Base-by-base conservation (phyloP, 2,113 vertebrate species). In the Emydura subglobosa region DNA sequence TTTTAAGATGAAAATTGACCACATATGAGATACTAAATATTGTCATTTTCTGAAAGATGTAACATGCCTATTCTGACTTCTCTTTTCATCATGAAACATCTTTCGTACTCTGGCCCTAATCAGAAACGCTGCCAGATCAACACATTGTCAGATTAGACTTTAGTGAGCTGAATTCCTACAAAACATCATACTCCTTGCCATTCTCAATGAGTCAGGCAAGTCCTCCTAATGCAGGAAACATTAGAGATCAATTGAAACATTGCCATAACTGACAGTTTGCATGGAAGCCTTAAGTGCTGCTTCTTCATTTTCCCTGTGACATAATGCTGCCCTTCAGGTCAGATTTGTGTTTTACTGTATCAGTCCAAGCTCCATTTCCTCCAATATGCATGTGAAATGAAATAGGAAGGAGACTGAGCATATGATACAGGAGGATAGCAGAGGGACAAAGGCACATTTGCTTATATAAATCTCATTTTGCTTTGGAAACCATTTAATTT, bases 321-420 rank as follows among this genome's bases (percentile, higher is more conserved):
- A 49, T 11, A 83, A 86, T 21, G 54, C 83, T 90, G 82, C 65
- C 93, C 74, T 89, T 49, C 86, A 83, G 85, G 72, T 59, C 39
- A 24, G 74, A 29, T 59, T 44, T 79, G 61, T 68, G 72, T 87
- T 88, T 11, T 3, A 2, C 0, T 0, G 31, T 85, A 53, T 21
- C 29, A 6, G 2, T 7, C 54, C 6, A 74, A 49, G 44, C 42
- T 74, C 2, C 0, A 1, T 34, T 0, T 49, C 47, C 82, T 24
- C 19, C 34, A 16, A 0, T 7, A 1, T 1, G 2, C 82, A 49
- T 22, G 0, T 4, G 83, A 10, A 93, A 42, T 25, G 22, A 53
- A 91, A 34, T 5, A 89, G 80, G 82, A 92, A 65, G 49, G 79
- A 83, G 53, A 7, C 4, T 5, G 72, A 74, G 76, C 31, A 55